phyloP scores from a whole-genome alignment of 2,797 vertebrate genomes.

The Schizopygopsis malacanthus region DNA sequence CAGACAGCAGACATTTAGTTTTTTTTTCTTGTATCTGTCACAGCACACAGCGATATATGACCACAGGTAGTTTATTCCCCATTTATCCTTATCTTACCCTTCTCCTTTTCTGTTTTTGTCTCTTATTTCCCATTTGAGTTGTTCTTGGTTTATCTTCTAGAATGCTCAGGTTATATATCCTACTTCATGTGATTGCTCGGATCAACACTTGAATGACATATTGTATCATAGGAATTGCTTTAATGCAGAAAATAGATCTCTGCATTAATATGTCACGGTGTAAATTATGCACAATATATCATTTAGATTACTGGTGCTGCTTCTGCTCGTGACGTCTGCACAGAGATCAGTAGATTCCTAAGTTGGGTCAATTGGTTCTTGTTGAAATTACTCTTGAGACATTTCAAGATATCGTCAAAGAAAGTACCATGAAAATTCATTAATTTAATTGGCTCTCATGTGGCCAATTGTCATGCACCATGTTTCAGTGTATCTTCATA shows the following conservation, averaged over 20 bases:
- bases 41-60: slow-evolving; percentile 20
- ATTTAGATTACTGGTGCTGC: neutral
- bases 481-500: neutral
- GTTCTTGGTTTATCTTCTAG: neutral
- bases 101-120: neutral
- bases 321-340: neutral
- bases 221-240: neutral
- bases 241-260: neutral
- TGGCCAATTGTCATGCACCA: neutral
- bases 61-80: slow-evolving; percentile 1
- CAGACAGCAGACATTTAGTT: neutral
- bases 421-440: neutral
- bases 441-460: neutral
- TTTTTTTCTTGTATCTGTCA: neutral
- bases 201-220: neutral
- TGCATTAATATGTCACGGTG: neutral
- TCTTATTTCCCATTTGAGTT: neutral
- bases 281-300: neutral
- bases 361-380: slow-evolving; percentile 20
- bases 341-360: neutral
- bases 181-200: neutral
- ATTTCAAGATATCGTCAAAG: neutral
- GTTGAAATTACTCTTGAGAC: slow-evolving; percentile 4
- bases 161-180: neutral
- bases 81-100: neutral